phyloP scores from a whole-genome alignment of 2,113 vertebrate species.

The Psilopsiagon aurifrons region DNA sequence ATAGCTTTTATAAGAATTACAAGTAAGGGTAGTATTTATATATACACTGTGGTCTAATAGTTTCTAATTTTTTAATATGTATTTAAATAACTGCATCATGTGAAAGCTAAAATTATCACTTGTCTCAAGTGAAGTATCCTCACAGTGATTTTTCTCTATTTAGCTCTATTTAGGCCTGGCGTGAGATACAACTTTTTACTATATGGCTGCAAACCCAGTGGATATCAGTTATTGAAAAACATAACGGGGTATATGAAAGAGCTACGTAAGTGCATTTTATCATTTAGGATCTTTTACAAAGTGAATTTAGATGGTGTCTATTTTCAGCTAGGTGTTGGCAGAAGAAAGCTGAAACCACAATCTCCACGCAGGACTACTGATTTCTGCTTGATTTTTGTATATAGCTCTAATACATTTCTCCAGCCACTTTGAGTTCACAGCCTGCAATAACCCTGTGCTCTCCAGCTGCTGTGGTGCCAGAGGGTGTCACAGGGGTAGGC shows the following conservation, averaged over 20 bases:
- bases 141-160: neutral
- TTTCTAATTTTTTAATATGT: neutral
- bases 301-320: neutral
- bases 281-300: neutral
- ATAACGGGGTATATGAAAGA: conserved; percentile 76
- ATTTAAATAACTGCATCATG: neutral
- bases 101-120: neutral
- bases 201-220: conserved; percentile 75
- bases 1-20: neutral
- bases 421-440: neutral
- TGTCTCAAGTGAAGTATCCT: neutral
- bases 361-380: neutral
- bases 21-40: neutral
- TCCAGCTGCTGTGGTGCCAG: neutral
- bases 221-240: conserved; percentile 75
- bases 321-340: neutral
- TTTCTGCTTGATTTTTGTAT: neutral
- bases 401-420: neutral
- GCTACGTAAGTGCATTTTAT: conserved; percentile 71
- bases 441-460: neutral
- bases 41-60: neutral
- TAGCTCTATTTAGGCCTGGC: conserved; percentile 74
- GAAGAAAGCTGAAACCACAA: neutral
- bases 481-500: neutral
- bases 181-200: conserved; percentile 75